These are phyloP conservation scores for Pomacea canaliculata DNA, from an alignment of 2,888 invertebrate species.

Conservation along the genomic window DNA sequence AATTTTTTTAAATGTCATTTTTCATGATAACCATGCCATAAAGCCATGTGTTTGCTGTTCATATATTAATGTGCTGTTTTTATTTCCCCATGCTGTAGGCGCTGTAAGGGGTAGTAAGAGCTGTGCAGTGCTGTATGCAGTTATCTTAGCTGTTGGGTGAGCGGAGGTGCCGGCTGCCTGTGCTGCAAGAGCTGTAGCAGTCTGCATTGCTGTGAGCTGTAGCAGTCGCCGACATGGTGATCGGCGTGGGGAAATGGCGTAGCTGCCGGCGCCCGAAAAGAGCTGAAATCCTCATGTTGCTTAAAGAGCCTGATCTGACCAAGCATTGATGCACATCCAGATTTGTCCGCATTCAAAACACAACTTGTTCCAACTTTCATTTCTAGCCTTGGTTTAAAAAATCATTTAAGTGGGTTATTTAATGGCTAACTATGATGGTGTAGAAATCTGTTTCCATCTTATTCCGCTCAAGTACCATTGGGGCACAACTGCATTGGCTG, in stretches of 20 bases:
- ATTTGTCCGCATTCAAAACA: no score
- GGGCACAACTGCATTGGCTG: no score
- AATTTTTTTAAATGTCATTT: conserved; percentile 1
- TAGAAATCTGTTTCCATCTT: no score
- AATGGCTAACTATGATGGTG: no score
- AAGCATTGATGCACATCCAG: no score
- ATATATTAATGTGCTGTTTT: conserved; percentile 34
- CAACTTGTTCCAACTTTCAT: no score
- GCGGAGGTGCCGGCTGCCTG: conserved; percentile 26
- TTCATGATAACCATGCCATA: not conserved
- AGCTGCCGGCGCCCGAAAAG: conserved; percentile 10
- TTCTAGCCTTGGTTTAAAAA: no score
- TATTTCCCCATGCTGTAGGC: conserved; percentile 39
- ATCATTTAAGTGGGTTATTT: no score
- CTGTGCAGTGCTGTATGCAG: conserved; percentile 29
- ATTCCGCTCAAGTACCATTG: no score
- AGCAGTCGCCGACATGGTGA: conserved; percentile 24
- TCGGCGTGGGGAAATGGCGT: conserved; percentile 5
- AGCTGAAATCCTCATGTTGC: not conserved
- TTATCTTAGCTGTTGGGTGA: conserved; percentile 28
- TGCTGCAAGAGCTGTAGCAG: conserved; percentile 28
- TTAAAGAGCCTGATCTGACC: not conserved
- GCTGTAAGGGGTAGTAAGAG: conserved; percentile 35
- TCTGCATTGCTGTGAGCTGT: conserved; percentile 27
- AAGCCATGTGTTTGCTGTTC: conserved; percentile 5